Base-by-base conservation (phyloP, 2,797 vertebrate species). In the Danio tinwini region DNA sequence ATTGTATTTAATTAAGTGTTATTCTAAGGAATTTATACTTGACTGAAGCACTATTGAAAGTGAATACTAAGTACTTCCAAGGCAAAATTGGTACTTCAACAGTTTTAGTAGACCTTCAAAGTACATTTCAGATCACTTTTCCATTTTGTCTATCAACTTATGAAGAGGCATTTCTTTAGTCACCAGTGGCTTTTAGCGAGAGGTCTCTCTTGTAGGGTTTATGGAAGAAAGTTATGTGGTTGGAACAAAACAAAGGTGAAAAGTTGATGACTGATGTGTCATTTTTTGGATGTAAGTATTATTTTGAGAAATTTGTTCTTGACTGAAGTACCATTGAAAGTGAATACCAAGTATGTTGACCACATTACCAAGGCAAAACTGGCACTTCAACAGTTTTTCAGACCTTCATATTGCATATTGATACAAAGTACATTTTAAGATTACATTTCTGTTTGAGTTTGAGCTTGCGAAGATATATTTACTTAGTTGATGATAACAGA, bases 1-100 rank as follows among this genome's bases (percentile, higher is more conserved):
- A 8, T 10, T n/a, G 5, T 52, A 61, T 13, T 59, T 61, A 21
- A 61, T 14, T 61, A 39, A 16, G 21, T 37, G 29, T 65, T 21
- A 65, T 47, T 47, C 4, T 47, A 63, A 65, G 17, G 4, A 67
- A 67, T 68, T 39, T 52, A 47, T 37, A 3, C 65, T 68, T 68
- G 14, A 52, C 47, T 39, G 9, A 37, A 69, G 21, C 11, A 37
- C 45, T 5, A n/a, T 69, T 37, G 8, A 52, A 39, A 39, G 0
- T 0, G 8, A 37, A 39, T n/a, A 50, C 5, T 16, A 6, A n/a
- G 21, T 59, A 59, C 12, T 68, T 68, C 7, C 7, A 29, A 50
- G 19, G 13, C 19, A 5, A 67, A 67, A 37, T 7, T 68, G 45
- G 19, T 19, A 21, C 17, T 58, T 58, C 11, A 39, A 62, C 13